Evolutionary conservation across 2,113 vertebrate species (phyloP).

Genomic region (Thamnaconus septentrionalis): DNA sequence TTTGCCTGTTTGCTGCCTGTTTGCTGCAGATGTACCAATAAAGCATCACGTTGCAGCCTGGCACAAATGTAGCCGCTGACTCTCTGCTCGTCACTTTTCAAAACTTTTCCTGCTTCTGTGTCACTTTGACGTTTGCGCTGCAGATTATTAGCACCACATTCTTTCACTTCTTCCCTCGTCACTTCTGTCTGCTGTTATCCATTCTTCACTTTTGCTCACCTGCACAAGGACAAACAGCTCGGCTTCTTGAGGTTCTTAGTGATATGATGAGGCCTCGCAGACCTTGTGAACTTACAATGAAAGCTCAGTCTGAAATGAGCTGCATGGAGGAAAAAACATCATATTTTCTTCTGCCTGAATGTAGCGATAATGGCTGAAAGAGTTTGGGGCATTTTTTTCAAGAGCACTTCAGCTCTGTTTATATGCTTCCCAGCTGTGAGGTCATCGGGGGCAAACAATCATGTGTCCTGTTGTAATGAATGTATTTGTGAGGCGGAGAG

Average conservation of each 20-base stretch:
- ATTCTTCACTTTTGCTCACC: too few species aligned
- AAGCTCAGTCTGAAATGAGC: too few species aligned
- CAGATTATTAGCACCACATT: too few species aligned
- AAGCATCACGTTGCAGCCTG: too few species aligned
- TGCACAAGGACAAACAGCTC: too few species aligned
- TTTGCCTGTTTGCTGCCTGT: constrained; percentile 54
- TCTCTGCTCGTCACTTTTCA: constrained; percentile 2
- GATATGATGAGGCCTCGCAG: too few species aligned
- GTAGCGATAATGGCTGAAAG: constrained; percentile 6
- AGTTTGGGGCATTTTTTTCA: constrained; percentile 13
- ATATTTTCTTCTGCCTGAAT: neutral
- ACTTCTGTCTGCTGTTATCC: too few species aligned
- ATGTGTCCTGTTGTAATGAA: constrained; percentile 48
- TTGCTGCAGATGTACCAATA: constrained; percentile 13
- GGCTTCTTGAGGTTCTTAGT: too few species aligned
- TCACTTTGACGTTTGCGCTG: too few species aligned
- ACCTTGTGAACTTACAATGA: too few species aligned
- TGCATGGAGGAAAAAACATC: neutral
- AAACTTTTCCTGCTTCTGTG: constrained; percentile 13
- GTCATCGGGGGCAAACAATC: constrained; percentile 37
- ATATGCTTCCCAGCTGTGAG: constrained; percentile 54
- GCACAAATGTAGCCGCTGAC: too few species aligned
- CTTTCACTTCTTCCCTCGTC: too few species aligned
- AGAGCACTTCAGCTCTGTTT: constrained; percentile 33
- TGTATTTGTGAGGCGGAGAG: constrained; percentile 54